Evolutionary conservation across 2,888 invertebrate genomes (phyloP), one percentile per base, ranked within the genome.

Genomic region (Linnaemya vulpina): DNA sequence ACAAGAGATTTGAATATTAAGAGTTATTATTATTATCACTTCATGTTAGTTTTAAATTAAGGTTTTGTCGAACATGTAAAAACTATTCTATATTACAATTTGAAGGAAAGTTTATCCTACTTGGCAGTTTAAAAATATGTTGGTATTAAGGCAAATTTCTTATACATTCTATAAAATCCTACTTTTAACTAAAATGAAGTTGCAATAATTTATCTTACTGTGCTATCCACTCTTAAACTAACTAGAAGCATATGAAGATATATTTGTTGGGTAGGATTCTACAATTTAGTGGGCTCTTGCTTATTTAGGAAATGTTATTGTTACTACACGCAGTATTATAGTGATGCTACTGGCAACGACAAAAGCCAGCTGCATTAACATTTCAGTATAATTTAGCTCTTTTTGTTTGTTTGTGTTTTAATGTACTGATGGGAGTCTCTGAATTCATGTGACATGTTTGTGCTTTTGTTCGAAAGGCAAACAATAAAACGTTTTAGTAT

Each of bases 361-460:
- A 62, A 20, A 63, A 22, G 35, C 10, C 79, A 79, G 53, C 73
- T 79, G 79, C 53, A 71, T 46, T 55, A 79, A 73, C 71, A 79
- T 65, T 55, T 65, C 4, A 46, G 46, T 17, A 65, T 13, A 35
- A n/a, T 70, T 43, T 43, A 15, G n/a, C 11, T 51, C 20, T 51
- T 15, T n/a, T 76, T 67, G 22, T 58, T 55, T 58, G 20, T 13
- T 68, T 63, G 22, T 30, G 1, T 53, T 78, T 43, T 40, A 70
- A 78, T 78, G 53, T 70, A 70, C 78, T 62, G 63, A 63, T 30
- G 51, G 30, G 30, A 8, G 17, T 70, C 49, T 63, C 30, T 71
- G 55, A 63, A 46, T 55, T 63, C 20, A 38, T 30, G 30, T 46
- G 55, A 58, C 35, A 79, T 65, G 25, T 65, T 55, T 65, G 22